Conservation (phyloP, 2,797 vertebrate genomes). For the Octomys mimax region DNA sequence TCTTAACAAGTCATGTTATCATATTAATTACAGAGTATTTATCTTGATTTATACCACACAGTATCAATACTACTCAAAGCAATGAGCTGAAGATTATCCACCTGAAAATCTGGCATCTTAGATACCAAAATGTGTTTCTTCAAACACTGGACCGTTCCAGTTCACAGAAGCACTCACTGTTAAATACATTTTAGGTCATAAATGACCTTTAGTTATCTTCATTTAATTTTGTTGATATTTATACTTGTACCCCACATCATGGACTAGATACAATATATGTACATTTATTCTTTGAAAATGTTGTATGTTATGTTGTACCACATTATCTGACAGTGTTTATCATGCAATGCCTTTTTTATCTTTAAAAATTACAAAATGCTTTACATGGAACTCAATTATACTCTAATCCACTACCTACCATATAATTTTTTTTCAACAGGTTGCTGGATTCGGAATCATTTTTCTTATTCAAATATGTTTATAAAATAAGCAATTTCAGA, state of each 20-base stretch:
- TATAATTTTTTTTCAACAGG: constrained; percentile 57
- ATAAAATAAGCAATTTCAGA: constrained; percentile 59
- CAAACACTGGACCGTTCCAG: neutral
- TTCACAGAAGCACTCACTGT: neutral
- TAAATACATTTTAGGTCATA: neutral
- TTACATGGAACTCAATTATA: constrained; percentile 54
- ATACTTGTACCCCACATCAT: neutral
- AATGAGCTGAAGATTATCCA: constrained; percentile 62
- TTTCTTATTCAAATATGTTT: constrained; percentile 66
- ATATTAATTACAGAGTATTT: constrained; percentile 72
- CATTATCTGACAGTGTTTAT: neutral
- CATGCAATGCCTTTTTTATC: neutral
- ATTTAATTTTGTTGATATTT: constrained; percentile 11
- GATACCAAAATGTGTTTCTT: neutral
- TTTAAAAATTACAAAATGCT: constrained; percentile 14
- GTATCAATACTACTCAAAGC: neutral
- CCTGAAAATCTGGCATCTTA: neutral
- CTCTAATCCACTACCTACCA: neutral
- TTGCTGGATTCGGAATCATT: neutral
- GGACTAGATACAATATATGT: neutral
- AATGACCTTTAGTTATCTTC: neutral
- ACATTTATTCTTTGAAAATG: neutral
- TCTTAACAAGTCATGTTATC: constrained; percentile 34
- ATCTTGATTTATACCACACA: constrained; percentile 56
- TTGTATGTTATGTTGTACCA: neutral